Conservation (phyloP, 2,113 vertebrate species). For the human (Homo sapiens) region GRCh38 chr17:39292001-39292500, state of each 20-base stretch:
- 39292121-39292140: neutral
- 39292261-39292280: neutral
- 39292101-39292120: neutral
- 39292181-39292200: neutral
- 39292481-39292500: too few relatives aligned
- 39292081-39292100: neutral
- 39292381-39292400: neutral
- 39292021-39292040: neutral
- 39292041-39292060: neutral
- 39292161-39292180: neutral
- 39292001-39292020: neutral
- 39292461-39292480: too few relatives aligned
- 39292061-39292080: neutral
- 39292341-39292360: neutral
- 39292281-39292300: neutral
- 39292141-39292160: neutral
- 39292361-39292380: neutral
- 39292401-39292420: neutral
- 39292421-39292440: too few relatives aligned
- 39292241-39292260: neutral
- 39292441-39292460: too few relatives aligned
- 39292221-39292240: neutral
- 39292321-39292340: neutral
- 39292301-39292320: neutral
- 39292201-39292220: neutral